Conservation (phyloP, 30 jellyfish, hydroid and myxozoan species). For the Chrysaora quinquecirrha region DNA sequence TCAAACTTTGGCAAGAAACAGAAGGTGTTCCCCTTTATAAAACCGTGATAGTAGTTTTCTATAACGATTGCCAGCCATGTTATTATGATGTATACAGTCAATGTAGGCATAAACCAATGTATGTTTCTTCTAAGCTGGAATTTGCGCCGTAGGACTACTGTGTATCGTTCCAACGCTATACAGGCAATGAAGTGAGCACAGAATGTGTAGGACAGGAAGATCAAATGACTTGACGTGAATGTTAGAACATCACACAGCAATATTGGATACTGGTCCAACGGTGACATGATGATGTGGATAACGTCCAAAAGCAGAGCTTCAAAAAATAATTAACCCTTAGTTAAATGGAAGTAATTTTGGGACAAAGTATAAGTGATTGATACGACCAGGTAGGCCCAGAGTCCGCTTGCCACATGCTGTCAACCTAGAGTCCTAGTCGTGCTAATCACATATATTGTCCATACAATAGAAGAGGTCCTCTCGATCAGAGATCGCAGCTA, state of each 20-base stretch:
- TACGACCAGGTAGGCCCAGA: too few species aligned
- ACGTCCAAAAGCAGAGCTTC: background rate
- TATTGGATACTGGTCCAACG: background rate
- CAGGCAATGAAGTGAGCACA: background rate
- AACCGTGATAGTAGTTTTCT: slow-evolving; percentile 4
- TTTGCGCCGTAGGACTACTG: background rate
- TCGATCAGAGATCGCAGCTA: too few species aligned
- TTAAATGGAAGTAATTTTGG: background rate
- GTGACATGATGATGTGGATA: background rate
- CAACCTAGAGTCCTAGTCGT: too few species aligned
- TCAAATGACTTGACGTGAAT: background rate
- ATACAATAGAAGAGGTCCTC: too few species aligned
- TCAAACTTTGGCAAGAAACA: slow-evolving; percentile 6
- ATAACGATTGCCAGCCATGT: slow-evolving; percentile 5
- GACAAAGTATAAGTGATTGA: too few species aligned
- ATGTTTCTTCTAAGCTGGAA: background rate
- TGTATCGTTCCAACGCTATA: background rate
- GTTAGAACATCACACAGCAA: background rate
- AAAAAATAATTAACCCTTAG: too few species aligned
- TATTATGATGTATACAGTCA: background rate
- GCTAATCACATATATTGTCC: too few species aligned
- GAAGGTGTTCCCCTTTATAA: background rate
- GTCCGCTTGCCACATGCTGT: too few species aligned
- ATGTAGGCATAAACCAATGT: slow-evolving; percentile 2
- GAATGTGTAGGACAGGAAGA: background rate